Base-by-base conservation (phyloP, 2,888 invertebrate genomes). In the Serripes groenlandicus region DNA sequence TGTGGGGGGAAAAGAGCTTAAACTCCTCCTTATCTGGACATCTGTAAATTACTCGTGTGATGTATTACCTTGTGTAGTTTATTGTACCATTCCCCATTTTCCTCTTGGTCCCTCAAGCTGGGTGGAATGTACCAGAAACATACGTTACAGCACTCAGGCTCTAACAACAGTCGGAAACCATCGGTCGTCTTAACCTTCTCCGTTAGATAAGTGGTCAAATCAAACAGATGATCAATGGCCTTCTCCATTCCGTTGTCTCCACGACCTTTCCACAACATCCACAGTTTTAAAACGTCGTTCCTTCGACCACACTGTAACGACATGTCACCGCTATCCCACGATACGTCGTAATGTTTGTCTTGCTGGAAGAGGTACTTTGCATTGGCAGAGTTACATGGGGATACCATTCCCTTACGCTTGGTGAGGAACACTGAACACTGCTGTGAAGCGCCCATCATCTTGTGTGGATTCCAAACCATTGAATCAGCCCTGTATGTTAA, bases 61-160 rank as follows among this genome's bases (percentile, higher is more conserved):
- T 49, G 7, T 49, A 79, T 71, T 73, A 93, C 94, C 90, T 91
- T 90, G 35, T 89, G 75, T 3, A 94, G 73, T 71, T 88, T 76
- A 9, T 86, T 32, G 90, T 81, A 89, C 91, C 86, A 90, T 71
- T 91, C 89, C 18, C 78, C 79, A 26, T 85, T 87, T 64, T 91
- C 90, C 54, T 84, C 78, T 64, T 89, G 87, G 9, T 85, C 83
- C 30, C 95, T 92, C 79, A 95, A 95, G 92, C 98, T 97, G 70
- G 96, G 96, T 28, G 99, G 99, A 89, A 99, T 96, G 95, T 99
- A 99, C 99, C 99, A 99, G 96, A 99, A 99, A 94, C 98, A 98
- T 56, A 99, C 98, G 95, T 99, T 99, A 26, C 99, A 98, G 95
- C 97, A 96, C 96, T 99, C 98, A 0, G 99, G 99, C 54, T 92